Evolutionary conservation across 1,140 invertebrate species (phyloP), one percentile per base, ranked within the genome.

Genomic region (Lucilia sericata): DNA sequence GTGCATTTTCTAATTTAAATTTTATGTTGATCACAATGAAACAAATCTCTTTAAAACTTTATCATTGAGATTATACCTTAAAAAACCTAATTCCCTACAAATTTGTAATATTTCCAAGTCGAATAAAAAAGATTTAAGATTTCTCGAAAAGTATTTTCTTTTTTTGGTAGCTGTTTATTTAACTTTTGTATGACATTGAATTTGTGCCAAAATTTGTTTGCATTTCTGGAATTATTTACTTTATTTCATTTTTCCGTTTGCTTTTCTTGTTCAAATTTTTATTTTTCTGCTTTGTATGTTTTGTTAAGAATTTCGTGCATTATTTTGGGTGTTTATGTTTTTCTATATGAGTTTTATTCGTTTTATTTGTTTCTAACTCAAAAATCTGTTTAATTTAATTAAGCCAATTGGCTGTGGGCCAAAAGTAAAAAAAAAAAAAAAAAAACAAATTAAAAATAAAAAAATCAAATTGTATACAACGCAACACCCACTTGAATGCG

Each of bases 331-430:
- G 10, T 42, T 78, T 78, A 42, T 78, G 17, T 19, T 74, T 60
- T 60, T 17, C 17, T 60, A 60, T n/a, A 60, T 7, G n/a, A 17
- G 7, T 60, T 60, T 17, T 60, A n/a, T 17, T 60, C 34, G 2
- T 78, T 78, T 5, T 78, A 36, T 78, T 78, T 30, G 21, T 75
- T 78, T 47, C 14, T 42, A 10, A 78, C 17, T 42, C 17, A 47
- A 78, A 78, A 78, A 78, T 78, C 75, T 78, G 75, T 78, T 78
- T 78, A 78, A 78, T 78, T 78, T 78, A 78, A 78, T 78, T 78
- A 78, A 78, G 75, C 75, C 75, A 78, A 78, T 78, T 78, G 75
- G 75, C 75, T 10, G 10, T 36, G n/a, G n/a, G 75, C 75, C 75
- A 78, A 19, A 42, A 74, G 3, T 17, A 74, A 13, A 30, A 19